These are phyloP conservation scores for Apistogramma diplotaenia DNA, from an alignment of 2,113 vertebrate species.

Conservation along the genomic window DNA sequence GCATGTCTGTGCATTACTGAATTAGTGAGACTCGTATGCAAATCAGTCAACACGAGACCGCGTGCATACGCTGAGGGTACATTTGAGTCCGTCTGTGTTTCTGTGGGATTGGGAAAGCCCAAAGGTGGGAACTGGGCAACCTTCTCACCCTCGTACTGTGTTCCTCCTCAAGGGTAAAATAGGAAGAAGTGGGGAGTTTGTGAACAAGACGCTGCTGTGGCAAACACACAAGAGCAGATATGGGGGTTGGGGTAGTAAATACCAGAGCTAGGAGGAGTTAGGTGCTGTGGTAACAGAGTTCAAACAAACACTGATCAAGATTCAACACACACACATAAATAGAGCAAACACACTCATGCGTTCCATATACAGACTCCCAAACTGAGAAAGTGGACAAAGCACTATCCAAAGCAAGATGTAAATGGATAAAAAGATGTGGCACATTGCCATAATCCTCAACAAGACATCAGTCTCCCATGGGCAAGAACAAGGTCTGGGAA, in stretches of 20 bases:
- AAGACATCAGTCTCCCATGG: conserved; percentile 55
- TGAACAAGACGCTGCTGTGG: conserved; percentile 51
- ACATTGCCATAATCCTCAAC: conserved; percentile 60
- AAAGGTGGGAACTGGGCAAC: conserved; percentile 79
- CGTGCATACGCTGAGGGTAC: conserved; percentile 49
- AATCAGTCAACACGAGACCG: conserved; percentile 54
- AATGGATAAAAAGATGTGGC: conserved; percentile 57
- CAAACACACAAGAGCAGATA: conserved; percentile 58
- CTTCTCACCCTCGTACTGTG: conserved; percentile 74
- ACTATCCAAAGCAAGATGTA: conserved; percentile 45
- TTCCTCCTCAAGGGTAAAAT: conserved; percentile 52
- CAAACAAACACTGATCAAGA: conserved; percentile 57
- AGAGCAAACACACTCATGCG: conserved; percentile 22
- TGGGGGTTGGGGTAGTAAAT: conserved; percentile 54
- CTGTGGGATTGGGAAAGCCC: conserved; percentile 55
- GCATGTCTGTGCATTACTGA: conserved; percentile 69
- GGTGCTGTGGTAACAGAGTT: conserved; percentile 55
- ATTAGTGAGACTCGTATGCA: conserved; percentile 55
- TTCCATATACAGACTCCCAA: conserved; percentile 34
- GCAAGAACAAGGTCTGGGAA: conserved; percentile 53
- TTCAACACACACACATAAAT: conserved; percentile 55
- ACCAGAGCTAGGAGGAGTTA: conserved; percentile 42
- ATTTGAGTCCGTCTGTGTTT: conserved; percentile 39
- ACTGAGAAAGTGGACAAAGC: conserved; percentile 33
- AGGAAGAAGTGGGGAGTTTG: conserved; percentile 49